phyloP scores from a whole-genome alignment of 2,797 vertebrate genomes.

The Lagorchestes hirsutus region DNA sequence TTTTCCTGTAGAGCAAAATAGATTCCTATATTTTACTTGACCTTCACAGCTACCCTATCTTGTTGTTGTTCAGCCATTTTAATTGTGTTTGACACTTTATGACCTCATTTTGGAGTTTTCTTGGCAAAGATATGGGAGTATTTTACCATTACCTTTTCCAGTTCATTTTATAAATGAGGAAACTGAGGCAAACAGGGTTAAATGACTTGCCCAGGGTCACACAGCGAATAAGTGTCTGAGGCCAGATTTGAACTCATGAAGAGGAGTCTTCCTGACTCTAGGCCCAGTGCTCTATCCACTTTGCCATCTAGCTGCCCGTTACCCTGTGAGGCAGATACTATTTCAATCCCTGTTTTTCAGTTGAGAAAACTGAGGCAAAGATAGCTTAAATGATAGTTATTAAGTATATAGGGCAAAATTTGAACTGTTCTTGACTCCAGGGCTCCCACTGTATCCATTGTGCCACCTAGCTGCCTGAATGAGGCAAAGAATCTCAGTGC shows the following conservation, averaged over 20 bases:
- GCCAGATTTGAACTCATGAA: background rate
- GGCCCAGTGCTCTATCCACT: background rate
- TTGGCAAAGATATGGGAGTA: no score
- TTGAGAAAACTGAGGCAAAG: background rate
- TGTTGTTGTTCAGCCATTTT: background rate
- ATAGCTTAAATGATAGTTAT: background rate
- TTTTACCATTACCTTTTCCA: no score
- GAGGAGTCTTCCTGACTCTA: background rate
- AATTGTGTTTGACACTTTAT: background rate
- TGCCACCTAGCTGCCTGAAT: background rate
- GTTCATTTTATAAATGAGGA: no score
- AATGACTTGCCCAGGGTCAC: no score
- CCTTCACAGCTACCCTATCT: no score
- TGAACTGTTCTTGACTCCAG: background rate
- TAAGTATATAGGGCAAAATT: background rate
- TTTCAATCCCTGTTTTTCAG: background rate
- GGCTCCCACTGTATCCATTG: background rate
- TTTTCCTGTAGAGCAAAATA: no score
- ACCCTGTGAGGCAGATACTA: background rate
- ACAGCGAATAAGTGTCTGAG: background rate
- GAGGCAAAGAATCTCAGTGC: background rate
- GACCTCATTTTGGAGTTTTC: background rate
- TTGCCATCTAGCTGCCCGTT: background rate
- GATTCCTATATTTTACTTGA: no score
- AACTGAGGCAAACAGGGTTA: no score